Conservation (phyloP, 2,113 vertebrate genomes). For the Alosa alosa region DNA sequence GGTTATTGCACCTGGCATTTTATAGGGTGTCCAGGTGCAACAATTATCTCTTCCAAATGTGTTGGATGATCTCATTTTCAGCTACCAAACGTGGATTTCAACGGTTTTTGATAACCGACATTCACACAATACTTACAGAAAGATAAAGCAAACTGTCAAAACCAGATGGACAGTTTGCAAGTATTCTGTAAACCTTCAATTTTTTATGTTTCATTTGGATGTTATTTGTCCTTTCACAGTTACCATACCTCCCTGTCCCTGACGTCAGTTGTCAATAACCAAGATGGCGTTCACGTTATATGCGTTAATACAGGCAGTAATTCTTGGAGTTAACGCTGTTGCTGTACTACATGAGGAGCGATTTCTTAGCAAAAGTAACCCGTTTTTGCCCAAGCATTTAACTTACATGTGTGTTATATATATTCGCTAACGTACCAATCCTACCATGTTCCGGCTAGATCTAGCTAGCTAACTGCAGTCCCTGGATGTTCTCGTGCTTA, state of each 20-base stretch:
- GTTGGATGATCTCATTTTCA: not conserved
- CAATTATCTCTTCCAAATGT: not conserved
- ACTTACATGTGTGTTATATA: not conserved
- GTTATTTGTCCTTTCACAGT: not conserved
- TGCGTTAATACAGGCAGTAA: constrained; percentile 15
- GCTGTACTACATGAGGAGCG: constrained; percentile 25
- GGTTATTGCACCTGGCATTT: not conserved
- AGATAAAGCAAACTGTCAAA: no score
- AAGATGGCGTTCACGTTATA: constrained; percentile 20
- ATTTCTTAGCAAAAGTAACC: constrained; percentile 18
- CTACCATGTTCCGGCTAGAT: not conserved
- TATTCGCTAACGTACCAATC: not conserved
- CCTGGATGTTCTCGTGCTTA: not conserved
- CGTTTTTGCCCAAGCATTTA: not conserved
- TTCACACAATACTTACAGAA: not conserved
- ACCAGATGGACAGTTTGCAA: no score
- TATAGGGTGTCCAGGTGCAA: not conserved
- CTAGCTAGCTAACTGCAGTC: not conserved
- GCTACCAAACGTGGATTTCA: no score
- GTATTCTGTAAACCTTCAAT: no score
- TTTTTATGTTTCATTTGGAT: not conserved
- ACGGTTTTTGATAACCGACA: not conserved
- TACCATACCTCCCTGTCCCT: not conserved
- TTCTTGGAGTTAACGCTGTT: constrained; percentile 10
- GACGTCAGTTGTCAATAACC: not conserved